Base-by-base conservation (phyloP, 2,113 vertebrate species). In the Halichoeres trimaculatus region DNA sequence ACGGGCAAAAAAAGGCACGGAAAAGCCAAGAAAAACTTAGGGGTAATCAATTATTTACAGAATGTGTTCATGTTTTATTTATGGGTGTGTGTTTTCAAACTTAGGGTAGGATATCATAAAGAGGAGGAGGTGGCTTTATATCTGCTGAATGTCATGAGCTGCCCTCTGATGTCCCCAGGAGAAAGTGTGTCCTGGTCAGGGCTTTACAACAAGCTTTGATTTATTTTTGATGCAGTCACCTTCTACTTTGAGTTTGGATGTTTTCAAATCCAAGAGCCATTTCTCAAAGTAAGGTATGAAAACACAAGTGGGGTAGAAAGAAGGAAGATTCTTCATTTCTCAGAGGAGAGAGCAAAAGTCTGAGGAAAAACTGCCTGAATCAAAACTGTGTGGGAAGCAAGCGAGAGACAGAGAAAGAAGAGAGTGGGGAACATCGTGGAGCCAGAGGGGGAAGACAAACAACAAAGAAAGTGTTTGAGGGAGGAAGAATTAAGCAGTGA, bases 401-500 rank as follows among this genome's bases (percentile, higher is more conserved):
- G 34, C 45, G 51, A 19, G 41, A 64, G 26, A 55, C 22, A 20
- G 58, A 64, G 52, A 56, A 26, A 55, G 48, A 40, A 23, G 20
- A 64, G 70, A 72, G 67, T 22, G 35, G 59, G 38, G 61, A 62
- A 54, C 36, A 24, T n/a, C n/a, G n/a, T 54, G 47, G 36, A 56
- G 76, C 80, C 67, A 57, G 22, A 58, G 55, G 78, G 30, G 64
- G 63, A 64, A 64, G 56, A 75, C 16, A 77, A 73, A 63, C 40
- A 60, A 70, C 59, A 80, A 75, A 83, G 66, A 57, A 41, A 13
- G 34, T 48, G 24, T 65, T 66, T 0, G n/a, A 60, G 60, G 64
- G 41, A 20, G 23, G 52, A 16, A 51, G 65, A 70, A 56, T 48
- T 17, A 30, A 74, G 55, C 50, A 13, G 58, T 50, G 64, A 30